phyloP scores from a whole-genome alignment of 2,797 vertebrate genomes.

The Alfaro cultratus region DNA sequence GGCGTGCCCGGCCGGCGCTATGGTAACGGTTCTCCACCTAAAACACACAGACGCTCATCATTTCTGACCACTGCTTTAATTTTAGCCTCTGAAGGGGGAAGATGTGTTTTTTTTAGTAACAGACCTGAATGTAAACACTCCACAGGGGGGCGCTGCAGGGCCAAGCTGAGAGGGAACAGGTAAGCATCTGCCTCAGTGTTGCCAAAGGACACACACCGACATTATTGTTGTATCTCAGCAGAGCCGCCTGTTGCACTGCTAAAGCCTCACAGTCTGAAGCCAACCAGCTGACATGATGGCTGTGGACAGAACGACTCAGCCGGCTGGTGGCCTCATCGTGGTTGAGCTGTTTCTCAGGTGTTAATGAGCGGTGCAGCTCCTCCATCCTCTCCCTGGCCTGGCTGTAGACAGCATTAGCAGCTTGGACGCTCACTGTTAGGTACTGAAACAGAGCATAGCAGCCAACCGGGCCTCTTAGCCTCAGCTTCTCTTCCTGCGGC shows the following conservation, averaged over 20 bases:
- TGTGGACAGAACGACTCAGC: background rate
- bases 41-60: conserved; percentile 25
- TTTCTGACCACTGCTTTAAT: background rate
- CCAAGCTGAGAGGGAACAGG: conserved; percentile 81
- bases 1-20: conserved; percentile 86
- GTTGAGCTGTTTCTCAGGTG: conserved; percentile 2
- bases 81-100: background rate
- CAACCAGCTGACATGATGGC: conserved; percentile 12
- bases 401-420: conserved; percentile 79
- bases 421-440: conserved; percentile 88
- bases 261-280: conserved; percentile 79
- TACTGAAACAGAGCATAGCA: conserved; percentile 95
- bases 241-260: conserved; percentile 82
- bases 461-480: conserved; percentile 72
- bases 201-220: conserved; percentile 83
- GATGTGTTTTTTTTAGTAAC: background rate
- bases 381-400: conserved; percentile 75
- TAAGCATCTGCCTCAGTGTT: conserved; percentile 84
- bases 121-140: conserved; percentile 85
- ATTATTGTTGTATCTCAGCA: conserved; percentile 86
- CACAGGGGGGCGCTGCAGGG: conserved; percentile 85
- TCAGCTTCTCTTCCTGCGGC: conserved; percentile 40
- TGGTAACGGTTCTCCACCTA: conserved; percentile 87
- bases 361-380: conserved; percentile 37
- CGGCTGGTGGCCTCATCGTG: background rate